Evolutionary conservation across 2,888 invertebrate species (phyloP), one percentile per base, ranked within the genome.

Genomic region (Mimas tiliae): DNA sequence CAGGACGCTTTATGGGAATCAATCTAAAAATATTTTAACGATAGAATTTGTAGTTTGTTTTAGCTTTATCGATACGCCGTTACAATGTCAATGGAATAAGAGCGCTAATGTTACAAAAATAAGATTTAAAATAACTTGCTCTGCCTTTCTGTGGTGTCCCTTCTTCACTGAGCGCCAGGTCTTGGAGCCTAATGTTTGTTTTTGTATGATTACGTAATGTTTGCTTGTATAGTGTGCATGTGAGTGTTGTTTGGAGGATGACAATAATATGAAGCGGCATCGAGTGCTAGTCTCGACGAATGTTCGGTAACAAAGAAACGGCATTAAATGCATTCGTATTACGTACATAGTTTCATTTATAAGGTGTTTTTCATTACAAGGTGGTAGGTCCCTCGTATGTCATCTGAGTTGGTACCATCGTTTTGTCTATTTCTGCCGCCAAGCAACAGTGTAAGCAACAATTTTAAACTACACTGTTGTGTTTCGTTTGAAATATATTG

Each of bases 241-340:
- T 63, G 68, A 9, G 38, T 11, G 11, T 45, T 71, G 71, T 70
- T 64, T 73, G 72, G 71, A 73, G 72, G 69, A 72, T 74, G 81
- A 84, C 79, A 83, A 81, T 86, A 81, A 80, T 71, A 74, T 72
- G 74, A 69, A 67, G 69, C 67, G 72, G 73, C 75, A 78, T 80
- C 77, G 78, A 79, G 77, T 77, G 75, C 85, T 84, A 85, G 88
- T 85, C 85, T 76, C 67, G 79, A 79, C 74, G 78, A 75, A 79
- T 77, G 82, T 79, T 80, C 77, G 80, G 83, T 79, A 83, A 87
- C 83, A 88, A 87, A 87, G 84, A 87, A 84, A 86, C 77, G 85
- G 91, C 93, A 93, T 92, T 92, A 93, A 93, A 93, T 92, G 93
- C 92, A 86, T 89, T 84, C 80, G 85, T 81, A 88, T 89, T 85